Percentiles rank a stretch among this genome's conserved stretches.
Conservation (phyloP, 1,140 invertebrate species). For the Neuroterus valhalla region DNA sequence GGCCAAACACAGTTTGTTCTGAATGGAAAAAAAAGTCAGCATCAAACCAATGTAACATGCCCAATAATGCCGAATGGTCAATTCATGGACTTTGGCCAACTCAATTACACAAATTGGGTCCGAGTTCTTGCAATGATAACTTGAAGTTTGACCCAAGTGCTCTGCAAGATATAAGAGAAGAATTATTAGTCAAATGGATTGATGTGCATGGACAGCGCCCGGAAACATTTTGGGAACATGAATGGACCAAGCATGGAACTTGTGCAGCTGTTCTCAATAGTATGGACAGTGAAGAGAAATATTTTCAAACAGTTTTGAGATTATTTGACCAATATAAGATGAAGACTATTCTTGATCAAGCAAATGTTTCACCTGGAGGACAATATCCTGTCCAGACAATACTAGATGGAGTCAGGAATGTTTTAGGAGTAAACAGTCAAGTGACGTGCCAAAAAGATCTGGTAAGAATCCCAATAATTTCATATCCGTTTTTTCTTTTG, state of each 20-base stretch:
- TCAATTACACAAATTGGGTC: conserved; percentile 79
- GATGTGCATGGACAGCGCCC: conserved; percentile 80
- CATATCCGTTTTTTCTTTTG: too few relatives aligned
- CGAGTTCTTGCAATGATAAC: conserved; percentile 81
- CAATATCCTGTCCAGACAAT: conserved; percentile 77
- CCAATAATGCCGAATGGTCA: conserved; percentile 81
- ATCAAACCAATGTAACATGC: conserved; percentile 79
- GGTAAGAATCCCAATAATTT: conserved; percentile 48
- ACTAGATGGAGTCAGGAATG: conserved; percentile 75
- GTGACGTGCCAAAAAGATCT: conserved; percentile 54
- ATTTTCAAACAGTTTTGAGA: conserved; percentile 81
- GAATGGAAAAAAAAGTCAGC: conserved; percentile 79
- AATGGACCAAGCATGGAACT: conserved; percentile 91
- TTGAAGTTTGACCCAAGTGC: conserved; percentile 79
- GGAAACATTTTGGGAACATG: conserved; percentile 85
- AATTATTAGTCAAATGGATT: conserved; percentile 82
- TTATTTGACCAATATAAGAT: conserved; percentile 81
- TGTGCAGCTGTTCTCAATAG: conserved; percentile 80
- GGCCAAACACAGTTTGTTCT: conserved; percentile 85
- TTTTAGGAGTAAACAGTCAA: conserved; percentile 53
- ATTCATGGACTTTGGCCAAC: conserved; percentile 91
- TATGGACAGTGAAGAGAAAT: conserved; percentile 82
- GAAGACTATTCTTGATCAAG: conserved; percentile 76
- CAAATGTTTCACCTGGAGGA: conserved; percentile 78
- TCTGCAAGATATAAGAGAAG: conserved; percentile 77